Conservation (phyloP, 2,113 vertebrate genomes). For the Falcunculus frontatus region DNA sequence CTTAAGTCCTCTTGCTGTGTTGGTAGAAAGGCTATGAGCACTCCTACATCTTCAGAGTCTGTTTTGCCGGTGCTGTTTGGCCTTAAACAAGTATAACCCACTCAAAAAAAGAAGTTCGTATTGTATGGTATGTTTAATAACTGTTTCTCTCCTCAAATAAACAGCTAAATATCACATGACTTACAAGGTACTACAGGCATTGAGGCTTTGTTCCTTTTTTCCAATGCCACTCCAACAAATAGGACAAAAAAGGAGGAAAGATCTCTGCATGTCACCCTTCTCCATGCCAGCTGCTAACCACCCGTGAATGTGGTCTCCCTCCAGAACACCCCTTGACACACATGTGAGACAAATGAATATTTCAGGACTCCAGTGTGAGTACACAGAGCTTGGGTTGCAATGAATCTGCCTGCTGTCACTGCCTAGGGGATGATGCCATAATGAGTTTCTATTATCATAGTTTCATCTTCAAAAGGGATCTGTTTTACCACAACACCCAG, state of each 20-base stretch:
- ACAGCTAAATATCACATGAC: neutral
- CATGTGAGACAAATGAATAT: neutral
- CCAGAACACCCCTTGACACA: neutral
- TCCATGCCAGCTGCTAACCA: neutral
- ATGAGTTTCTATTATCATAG: neutral
- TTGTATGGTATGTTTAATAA: fast-evolving
- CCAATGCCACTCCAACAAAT: neutral
- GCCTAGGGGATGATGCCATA: neutral
- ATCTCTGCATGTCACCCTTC: neutral
- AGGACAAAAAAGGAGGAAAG: neutral
- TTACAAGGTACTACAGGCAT: neutral
- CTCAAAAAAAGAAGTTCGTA: neutral
- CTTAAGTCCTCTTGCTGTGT: neutral
- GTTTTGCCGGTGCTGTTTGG: neutral
- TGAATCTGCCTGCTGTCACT: neutral
- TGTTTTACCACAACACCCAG: neutral
- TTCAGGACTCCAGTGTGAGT: neutral
- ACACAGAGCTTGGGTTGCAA: neutral
- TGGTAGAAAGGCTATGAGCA: neutral
- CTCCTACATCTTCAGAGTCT: neutral
- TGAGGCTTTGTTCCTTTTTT: neutral
- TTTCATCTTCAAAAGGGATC: neutral
- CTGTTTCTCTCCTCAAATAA: neutral
- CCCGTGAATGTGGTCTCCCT: neutral
- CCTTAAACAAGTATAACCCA: neutral